phyloP scores from a whole-genome alignment of 2,888 invertebrate genomes.

The Melieria omissa region DNA sequence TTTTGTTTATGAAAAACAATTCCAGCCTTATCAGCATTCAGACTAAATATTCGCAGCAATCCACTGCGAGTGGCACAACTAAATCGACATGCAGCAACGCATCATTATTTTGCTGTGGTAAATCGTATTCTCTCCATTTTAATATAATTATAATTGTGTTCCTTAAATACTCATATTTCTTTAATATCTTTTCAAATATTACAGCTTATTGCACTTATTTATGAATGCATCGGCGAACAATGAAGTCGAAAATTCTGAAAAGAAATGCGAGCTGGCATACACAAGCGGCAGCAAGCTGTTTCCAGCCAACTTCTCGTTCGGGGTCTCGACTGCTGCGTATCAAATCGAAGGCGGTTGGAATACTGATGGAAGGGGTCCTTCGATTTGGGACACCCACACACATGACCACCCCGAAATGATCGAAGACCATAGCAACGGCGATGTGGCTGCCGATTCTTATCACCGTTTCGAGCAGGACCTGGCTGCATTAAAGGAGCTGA shows the following conservation, averaged over 20 bases:
- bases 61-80: background rate
- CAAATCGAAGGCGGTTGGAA: conserved; percentile 59
- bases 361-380: conserved; percentile 68
- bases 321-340: conserved; percentile 57
- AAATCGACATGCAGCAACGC: background rate
- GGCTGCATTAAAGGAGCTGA: conserved; percentile 68
- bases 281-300: conserved; percentile 47
- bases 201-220: background rate
- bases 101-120: background rate
- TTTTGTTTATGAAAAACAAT: no score
- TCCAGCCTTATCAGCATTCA: no score
- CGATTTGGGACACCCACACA: conserved; percentile 68
- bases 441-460: conserved; percentile 73
- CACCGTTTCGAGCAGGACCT: conserved; percentile 72
- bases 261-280: conserved; percentile 37
- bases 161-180: background rate
- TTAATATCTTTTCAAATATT: background rate
- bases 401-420: conserved; percentile 63
- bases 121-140: background rate
- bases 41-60: no score
- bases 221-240: background rate
- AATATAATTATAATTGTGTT: no score
- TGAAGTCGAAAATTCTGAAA: background rate
- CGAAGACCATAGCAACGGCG: conserved; percentile 68
- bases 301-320: conserved; percentile 53